Evolutionary conservation across 2,113 vertebrate species (phyloP), one percentile per base, ranked within the genome.

Genomic region (Mastomys natalensis): DNA sequence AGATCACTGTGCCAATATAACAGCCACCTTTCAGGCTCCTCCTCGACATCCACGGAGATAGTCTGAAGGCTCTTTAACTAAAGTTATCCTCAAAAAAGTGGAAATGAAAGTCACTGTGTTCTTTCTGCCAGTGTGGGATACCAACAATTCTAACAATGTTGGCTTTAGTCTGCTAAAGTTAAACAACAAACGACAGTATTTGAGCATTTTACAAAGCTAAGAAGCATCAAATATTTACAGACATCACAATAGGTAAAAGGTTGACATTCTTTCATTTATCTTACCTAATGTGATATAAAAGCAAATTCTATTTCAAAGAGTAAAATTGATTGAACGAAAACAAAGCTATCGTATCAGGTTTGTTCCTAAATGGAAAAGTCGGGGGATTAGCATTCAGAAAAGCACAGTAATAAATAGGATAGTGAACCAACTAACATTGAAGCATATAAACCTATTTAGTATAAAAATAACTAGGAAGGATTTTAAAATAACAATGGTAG

Each of bases 251-350:
- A 95, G 88, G 94, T 87, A 94, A 92, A 58, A 91, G 73, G 58
- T 94, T 87, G 81, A 60, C 85, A 92, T 51, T 66, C 77, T 95
- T 94, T 87, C 87, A 82, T 86, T 97, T 96, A 90, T 74, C 72
- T 86, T 94, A 72, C 66, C 86, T 95, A 72, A 90, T 72, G 40
- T 64, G 93, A 72, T 72, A 93, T 37, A 88, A 85, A 91, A 92
- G 85, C 40, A 95, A 97, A 94, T 77, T 94, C 15, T 21, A 87
- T n/a, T 96, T 85, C 70, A 66, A 96, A 81, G n/a, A 68, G 64
- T 78, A 93, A 89, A 95, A 89, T 1, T 92, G 66, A 94, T 40
- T 45, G 58, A 89, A 90, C 66, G 45, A 90, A 97, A 93, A 93
- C 68, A 95, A 93, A 94, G 85, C 48, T 88, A 84, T 91, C 60